Base-by-base conservation (phyloP, 2,113 vertebrate genomes). In the Pao palembangensis region DNA sequence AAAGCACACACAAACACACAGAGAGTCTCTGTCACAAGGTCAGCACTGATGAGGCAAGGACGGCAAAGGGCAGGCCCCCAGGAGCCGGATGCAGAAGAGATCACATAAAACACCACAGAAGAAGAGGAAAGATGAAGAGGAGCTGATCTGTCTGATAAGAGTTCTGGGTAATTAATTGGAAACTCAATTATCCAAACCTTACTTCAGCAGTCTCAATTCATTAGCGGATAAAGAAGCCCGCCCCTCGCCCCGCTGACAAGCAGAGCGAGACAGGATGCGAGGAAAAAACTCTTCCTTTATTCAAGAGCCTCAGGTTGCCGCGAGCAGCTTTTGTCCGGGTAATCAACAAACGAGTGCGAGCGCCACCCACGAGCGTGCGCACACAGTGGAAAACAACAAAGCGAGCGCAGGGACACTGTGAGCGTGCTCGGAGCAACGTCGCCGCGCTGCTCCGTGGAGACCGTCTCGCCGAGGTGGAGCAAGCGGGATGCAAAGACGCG, bases 111-210 rank as follows among this genome's bases (percentile, higher is more conserved):
- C 59, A 85, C 60, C 59, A 73, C 13, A 7, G 63, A 78, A 73
- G 76, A 80, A 76, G 88, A 82, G 87, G 84, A 88, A 47, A 47
- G 90, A 89, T 76, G 90, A 91, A 91, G 90, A 76, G 75, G 55
- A 89, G 73, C 77, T 70, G 92, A 93, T 94, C 93, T 94, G 94
- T 96, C 93, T 92, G 94, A 93, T 93, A 90, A 94, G 93, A 93
- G 93, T 94, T 94, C 92, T 93, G 94, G 92, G 92, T 94, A 95
- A 98, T 96, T 95, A 96, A 96, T 98, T 95, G 96, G 93, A 95
- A 98, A 95, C 92, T 95, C 94, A 96, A 96, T 97, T 95, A 96
- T 92, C 94, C 93, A 92, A 94, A 92, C 93, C 93, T 93, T 93
- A 94, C 94, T 95, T 91, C 93, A 94, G 92, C 92, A 92, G 92